A percentile compares a stretch with the other conserved stretches of the same genome.
These are phyloP conservation scores for Paraescarpia echinospica DNA, from an alignment of 1,140 invertebrate species.

Conservation along the genomic window DNA sequence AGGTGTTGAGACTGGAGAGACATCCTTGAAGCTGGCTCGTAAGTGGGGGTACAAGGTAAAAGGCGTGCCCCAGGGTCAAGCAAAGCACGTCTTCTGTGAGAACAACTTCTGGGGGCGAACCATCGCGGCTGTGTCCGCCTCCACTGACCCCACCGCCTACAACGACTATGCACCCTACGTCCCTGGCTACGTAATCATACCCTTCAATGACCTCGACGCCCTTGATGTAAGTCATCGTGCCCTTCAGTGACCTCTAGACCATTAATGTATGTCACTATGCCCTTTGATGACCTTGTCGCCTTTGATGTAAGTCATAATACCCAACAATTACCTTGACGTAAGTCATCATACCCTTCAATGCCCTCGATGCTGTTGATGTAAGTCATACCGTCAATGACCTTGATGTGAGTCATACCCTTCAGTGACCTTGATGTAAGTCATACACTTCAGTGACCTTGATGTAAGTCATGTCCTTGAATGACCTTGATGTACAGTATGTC, in stretches of 20 bases:
- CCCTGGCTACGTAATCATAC: slow-evolving; percentile 87
- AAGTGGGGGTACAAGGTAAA: slow-evolving; percentile 96
- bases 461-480: slow-evolving; percentile 58
- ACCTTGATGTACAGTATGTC: slow-evolving; percentile 61
- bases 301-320: not conserved
- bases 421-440: slow-evolving; percentile 42
- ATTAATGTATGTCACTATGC: not conserved
- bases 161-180: slow-evolving; percentile 92
- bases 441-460: slow-evolving; percentile 76
- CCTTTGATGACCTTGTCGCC: not conserved
- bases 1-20: slow-evolving; percentile 96
- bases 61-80: slow-evolving; percentile 83
- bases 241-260: not conserved
- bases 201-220: slow-evolving; percentile 84
- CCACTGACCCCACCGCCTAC: slow-evolving; percentile 87
- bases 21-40: slow-evolving; percentile 85
- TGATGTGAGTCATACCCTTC: not conserved
- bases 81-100: slow-evolving; percentile 88
- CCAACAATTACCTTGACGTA: slow-evolving; percentile 73
- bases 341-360: slow-evolving; percentile 29
- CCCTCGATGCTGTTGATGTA: not conserved
- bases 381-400: not conserved
- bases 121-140: slow-evolving; percentile 88
- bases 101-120: slow-evolving; percentile 99
- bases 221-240: slow-evolving; percentile 71